Conservation (phyloP, 2,888 invertebrate species). For the Tanypteryx hageni region DNA sequence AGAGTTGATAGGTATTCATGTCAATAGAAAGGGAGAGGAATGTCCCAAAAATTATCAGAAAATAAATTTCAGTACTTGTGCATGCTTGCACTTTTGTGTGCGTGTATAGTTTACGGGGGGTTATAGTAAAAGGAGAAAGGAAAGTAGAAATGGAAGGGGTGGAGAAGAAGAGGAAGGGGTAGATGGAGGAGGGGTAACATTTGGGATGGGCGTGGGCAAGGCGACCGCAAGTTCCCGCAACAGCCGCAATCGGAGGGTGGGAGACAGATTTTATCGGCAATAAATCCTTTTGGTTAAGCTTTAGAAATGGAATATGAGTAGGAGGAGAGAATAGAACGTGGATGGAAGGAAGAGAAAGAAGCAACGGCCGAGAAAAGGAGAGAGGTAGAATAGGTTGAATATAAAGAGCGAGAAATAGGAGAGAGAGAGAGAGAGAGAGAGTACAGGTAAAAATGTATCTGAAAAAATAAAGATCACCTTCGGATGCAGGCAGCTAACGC, state of each 20-base stretch:
- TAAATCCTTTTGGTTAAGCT: constrained; percentile 29
- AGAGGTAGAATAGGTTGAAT: not conserved
- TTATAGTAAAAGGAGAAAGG: not conserved
- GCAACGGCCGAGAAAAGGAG: not conserved
- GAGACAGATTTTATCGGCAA: constrained; percentile 35
- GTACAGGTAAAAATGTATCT: too few species aligned
- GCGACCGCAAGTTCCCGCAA: constrained; percentile 7
- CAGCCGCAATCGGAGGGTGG: constrained; percentile 7
- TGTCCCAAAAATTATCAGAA: too few species aligned
- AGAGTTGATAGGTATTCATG: too few species aligned
- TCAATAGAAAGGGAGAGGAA: too few species aligned
- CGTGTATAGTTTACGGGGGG: too few species aligned
- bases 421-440: not conserved
- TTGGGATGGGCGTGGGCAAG: not conserved
- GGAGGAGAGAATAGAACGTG: not conserved
- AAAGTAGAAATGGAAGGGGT: not conserved
- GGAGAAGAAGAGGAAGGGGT: not conserved
- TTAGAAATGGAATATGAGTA: constrained; percentile 22
- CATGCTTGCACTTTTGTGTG: too few species aligned
- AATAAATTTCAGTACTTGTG: too few species aligned
- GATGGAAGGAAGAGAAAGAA: not conserved
- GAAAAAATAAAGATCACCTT: too few species aligned
- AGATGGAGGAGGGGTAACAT: not conserved
- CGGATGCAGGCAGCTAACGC: too few species aligned
- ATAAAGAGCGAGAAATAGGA: not conserved